Evolutionary conservation across 2,888 invertebrate genomes (phyloP).

Genomic region (Drosophila mimica): DNA sequence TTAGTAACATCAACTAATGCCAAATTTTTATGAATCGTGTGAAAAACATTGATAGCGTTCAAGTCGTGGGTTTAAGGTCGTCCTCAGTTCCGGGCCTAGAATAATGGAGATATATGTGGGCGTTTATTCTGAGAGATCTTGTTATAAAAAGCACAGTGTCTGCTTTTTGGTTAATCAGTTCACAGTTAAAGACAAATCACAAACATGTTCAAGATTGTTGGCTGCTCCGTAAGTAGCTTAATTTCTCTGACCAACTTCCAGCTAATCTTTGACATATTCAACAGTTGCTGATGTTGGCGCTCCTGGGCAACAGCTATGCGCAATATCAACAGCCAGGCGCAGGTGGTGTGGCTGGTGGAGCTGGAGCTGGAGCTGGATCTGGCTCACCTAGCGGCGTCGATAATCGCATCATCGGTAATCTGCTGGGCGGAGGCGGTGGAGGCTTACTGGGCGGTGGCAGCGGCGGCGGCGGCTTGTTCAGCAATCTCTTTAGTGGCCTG

Average conservation of each 20-base stretch:
- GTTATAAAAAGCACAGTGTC: constrained; percentile 69
- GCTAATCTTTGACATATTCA: neutral
- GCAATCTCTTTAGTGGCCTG: constrained; percentile 55
- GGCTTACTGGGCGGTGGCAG: constrained; percentile 54
- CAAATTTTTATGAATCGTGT: constrained; percentile 58
- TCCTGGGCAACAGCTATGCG: constrained; percentile 51
- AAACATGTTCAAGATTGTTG: constrained; percentile 60
- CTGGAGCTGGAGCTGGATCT: constrained; percentile 6
- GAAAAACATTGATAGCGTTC: constrained; percentile 75
- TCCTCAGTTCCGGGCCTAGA: constrained; percentile 51
- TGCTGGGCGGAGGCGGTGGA: constrained; percentile 63
- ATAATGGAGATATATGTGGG: constrained; percentile 48
- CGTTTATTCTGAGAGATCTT: constrained; percentile 47
- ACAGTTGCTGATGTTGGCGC: constrained; percentile 52
- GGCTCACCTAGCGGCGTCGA: constrained; percentile 40
- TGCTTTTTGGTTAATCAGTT: constrained; percentile 49
- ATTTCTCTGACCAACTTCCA: neutral
- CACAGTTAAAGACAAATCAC: constrained; percentile 38
- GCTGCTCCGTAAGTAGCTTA: constrained; percentile 53
- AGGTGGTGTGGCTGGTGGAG: constrained; percentile 8
- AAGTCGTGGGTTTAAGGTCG: constrained; percentile 72
- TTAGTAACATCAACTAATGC: constrained; percentile 69
- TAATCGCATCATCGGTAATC: constrained; percentile 63
- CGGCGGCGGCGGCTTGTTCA: constrained; percentile 44
- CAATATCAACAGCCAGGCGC: constrained; percentile 65